phyloP scores from a whole-genome alignment of 2,797 vertebrate genomes.

The Champsocephalus gunnari region DNA sequence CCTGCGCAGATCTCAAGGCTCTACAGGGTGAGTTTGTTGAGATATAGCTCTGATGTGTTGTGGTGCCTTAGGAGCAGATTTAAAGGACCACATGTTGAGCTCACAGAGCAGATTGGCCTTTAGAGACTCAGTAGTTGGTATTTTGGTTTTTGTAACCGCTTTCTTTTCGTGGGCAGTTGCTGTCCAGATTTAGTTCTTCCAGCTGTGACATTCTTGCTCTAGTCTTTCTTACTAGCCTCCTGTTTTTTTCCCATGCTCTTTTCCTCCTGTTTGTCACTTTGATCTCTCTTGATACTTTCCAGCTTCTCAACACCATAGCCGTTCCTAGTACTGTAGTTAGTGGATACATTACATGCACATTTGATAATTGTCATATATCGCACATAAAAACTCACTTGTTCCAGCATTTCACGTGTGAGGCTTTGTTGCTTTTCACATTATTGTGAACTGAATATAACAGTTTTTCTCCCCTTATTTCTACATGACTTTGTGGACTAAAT shows the following conservation, averaged over 20 bases:
- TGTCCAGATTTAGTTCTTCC: slow-evolving; percentile 72
- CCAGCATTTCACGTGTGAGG: background rate
- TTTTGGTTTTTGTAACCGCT: slow-evolving; percentile 61
- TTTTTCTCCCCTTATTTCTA: background rate
- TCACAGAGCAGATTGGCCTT: slow-evolving; percentile 29
- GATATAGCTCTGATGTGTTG: background rate
- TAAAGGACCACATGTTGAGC: background rate
- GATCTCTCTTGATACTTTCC: slow-evolving; percentile 10
- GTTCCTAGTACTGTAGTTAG: background rate
- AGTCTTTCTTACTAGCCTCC: slow-evolving; percentile 21
- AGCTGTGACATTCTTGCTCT: slow-evolving; percentile 71
- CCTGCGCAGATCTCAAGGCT: slow-evolving; percentile 1
- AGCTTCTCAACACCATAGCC: background rate
- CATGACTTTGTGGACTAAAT: background rate
- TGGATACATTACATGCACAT: background rate
- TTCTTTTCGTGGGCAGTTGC: slow-evolving; percentile 53
- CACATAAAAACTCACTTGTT: background rate
- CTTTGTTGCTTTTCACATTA: background rate
- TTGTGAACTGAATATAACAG: background rate
- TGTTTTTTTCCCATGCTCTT: slow-evolving; percentile 34
- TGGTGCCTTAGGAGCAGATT: background rate
- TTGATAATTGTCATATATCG: background rate
- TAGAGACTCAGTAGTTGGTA: slow-evolving; percentile 40
- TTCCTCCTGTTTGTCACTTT: slow-evolving; percentile 5
- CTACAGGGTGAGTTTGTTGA: background rate